A percentile compares a stretch with the other conserved stretches of the same genome.
phyloP scores from a whole-genome alignment of 2,888 invertebrate species.

The Zaprionus lineosus region DNA sequence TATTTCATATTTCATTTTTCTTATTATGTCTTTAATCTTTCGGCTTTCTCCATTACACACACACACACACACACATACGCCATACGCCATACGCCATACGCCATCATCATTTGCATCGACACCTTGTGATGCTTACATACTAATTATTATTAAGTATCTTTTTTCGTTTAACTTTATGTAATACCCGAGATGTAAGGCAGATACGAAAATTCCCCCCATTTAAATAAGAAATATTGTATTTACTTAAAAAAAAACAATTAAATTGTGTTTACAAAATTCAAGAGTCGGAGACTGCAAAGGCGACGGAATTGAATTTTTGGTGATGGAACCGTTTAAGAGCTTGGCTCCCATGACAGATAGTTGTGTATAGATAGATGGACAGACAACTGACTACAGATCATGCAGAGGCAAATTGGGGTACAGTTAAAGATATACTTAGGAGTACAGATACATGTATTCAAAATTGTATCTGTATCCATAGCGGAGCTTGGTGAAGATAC shows the following conservation, averaged over 20 bases:
- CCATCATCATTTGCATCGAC: slow-evolving; percentile 61
- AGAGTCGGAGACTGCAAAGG: slow-evolving; percentile 1
- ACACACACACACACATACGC: slow-evolving; percentile 23
- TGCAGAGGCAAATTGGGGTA: too few relatives aligned
- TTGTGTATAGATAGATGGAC: slow-evolving; percentile 3
- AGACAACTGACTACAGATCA: too few relatives aligned
- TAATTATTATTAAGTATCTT: slow-evolving; percentile 72
- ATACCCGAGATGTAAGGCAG: slow-evolving; percentile 31
- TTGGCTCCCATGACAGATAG: slow-evolving; percentile 37
- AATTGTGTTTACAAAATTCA: slow-evolving; percentile 61
- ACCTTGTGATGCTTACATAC: slow-evolving; percentile 66
- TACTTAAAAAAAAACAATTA: slow-evolving; percentile 74
- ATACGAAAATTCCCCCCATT: slow-evolving; percentile 43
- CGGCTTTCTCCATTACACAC: slow-evolving; percentile 56
- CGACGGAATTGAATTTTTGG: slow-evolving; percentile 43
- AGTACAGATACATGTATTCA: slow-evolving; percentile 8
- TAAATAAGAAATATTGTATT: slow-evolving; percentile 72
- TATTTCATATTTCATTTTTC: slow-evolving; percentile 2
- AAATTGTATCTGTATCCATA: slow-evolving; percentile 28
- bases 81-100: slow-evolving; percentile 15
- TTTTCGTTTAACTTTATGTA: slow-evolving; percentile 65
- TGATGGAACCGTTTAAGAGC: slow-evolving; percentile 28
- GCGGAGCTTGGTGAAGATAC: too few relatives aligned
- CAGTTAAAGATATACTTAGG: too few relatives aligned
- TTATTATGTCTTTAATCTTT: slow-evolving; percentile 44